Evolutionary conservation across 2,888 invertebrate genomes (phyloP), one percentile per base, ranked within the genome.

Genomic region (Drosophila testacea): DNA sequence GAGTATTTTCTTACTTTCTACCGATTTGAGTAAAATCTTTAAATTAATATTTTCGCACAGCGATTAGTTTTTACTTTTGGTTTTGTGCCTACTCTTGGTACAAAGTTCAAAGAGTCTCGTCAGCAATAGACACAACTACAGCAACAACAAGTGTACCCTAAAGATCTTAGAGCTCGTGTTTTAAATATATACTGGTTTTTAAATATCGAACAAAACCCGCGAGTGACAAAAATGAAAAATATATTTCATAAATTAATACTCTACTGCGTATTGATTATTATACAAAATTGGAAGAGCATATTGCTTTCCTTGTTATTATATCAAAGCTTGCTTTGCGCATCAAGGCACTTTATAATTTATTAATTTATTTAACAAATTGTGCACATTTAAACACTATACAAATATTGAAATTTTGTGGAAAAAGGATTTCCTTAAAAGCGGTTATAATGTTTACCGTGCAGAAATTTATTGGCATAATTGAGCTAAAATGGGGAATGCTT

Each of bases 71-170:
- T 30, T 66, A 66, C 54, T 60, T 54, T 59, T 66, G 52, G 52
- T 13, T 54, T 9, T 54, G 48, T 27, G 60, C 22, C 4, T 60
- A 38, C 48, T 59, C 66, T 22, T 66, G 66, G 66, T 66, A 28
- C 41, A 28, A 22, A 42, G 39, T 11, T 32, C 30, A 48, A 4
- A 7, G 11, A 11, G 16, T 7, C 30, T 16, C 7, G 6, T 32
- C 41, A 28, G 4, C 11, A 34, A 6, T 30, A 2, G 41, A 16
- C 6, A 4, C 6, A 44, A 27, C 3, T 5, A 1, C 27, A 51
- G 22, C n/a, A 13, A n/a, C 36, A 9, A n/a, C 27, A 38, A 9
- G 9, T n/a, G 7, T 1, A 6, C 7, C 34, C n/a, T 28, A 10
- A 30, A 6, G 10, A 52, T 6, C 27, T 6, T 7, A 11, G 4